Evolutionary conservation across 2,797 vertebrate genomes (phyloP).

Genomic region (Liasis olivaceus): DNA sequence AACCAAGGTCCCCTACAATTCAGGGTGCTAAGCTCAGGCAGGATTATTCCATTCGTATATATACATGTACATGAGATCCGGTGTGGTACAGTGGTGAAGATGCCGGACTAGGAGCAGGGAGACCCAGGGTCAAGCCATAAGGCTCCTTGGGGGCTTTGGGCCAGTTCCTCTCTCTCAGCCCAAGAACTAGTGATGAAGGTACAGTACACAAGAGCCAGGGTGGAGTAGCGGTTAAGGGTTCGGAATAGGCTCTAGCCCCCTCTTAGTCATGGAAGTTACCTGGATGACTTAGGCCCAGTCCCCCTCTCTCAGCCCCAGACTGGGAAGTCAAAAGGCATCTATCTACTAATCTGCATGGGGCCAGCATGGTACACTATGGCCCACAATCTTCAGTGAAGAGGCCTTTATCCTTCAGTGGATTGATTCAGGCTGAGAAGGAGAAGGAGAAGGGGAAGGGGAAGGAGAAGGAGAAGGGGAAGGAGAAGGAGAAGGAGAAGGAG

Average conservation of each 20-base stretch:
- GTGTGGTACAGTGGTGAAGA: background rate
- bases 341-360: background rate
- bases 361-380: too few relatives aligned
- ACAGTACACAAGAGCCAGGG: background rate
- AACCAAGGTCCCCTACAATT: background rate
- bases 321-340: background rate
- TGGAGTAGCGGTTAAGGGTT: background rate
- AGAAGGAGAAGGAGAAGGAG: too few relatives aligned
- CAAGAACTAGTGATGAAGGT: background rate
- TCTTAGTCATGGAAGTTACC: background rate
- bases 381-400: too few relatives aligned
- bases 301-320: background rate
- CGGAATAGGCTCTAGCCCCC: background rate
- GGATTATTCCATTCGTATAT: background rate
- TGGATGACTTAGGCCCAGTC: background rate
- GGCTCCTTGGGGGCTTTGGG: background rate
- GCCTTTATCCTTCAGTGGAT: too few relatives aligned
- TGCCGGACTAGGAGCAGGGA: background rate
- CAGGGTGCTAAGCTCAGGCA: background rate
- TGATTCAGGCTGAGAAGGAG: too few relatives aligned
- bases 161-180: background rate
- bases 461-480: too few relatives aligned
- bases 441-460: too few relatives aligned
- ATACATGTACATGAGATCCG: background rate
- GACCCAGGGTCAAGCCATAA: background rate